Evolutionary conservation across 2,888 invertebrate genomes (phyloP), one percentile per base, ranked within the genome.

Genomic region (Argyresthia albistria): DNA sequence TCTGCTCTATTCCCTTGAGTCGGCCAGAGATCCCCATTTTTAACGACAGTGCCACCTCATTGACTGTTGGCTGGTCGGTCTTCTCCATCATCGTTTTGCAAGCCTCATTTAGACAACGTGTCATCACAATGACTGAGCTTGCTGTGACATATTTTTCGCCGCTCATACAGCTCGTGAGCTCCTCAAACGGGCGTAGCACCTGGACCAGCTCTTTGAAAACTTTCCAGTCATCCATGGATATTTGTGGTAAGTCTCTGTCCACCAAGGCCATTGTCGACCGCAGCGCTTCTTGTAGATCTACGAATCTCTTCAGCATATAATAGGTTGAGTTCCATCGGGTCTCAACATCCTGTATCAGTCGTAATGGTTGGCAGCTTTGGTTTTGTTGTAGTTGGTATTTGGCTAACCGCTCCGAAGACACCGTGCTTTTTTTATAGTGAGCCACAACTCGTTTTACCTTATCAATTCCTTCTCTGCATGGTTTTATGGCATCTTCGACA

Each of bases 251-350:
- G n/a, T 12, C 43, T 25, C 52, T 53, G 3, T 57, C 57, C 1
- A 49, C 49, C 12, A 39, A 37, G 12, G 49, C 49, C 49, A 49
- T 49, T 6, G 37, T 49, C 3, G 49, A 7, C 6, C 49, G 49
- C 4, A 49, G 2, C 2, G 49, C 49, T 49, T 49, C 49, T 15
- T 49, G 14, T 8, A 46, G 35, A 25, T 46, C 25, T 10, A 46
- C 25, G 11, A 46, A 48, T 36, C 48, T 7, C 35, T 35, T 48
- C 1, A 66, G 6, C 65, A 67, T 66, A 39, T 52, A 52, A 53
- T 8, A 51, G 55, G 56, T 60, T 0, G 62, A 67, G 43, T 65
- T 63, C 63, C 64, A 68, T 14, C 65, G 42, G 0, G 64, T 65
- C 1, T 58, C 58, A 6, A 67, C 61, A 14, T 57, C 56, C 60